These are phyloP conservation scores for Montipora efflorescens DNA, from an alignment of 64 coral and sea anemone species.

Conservation along the genomic window DNA sequence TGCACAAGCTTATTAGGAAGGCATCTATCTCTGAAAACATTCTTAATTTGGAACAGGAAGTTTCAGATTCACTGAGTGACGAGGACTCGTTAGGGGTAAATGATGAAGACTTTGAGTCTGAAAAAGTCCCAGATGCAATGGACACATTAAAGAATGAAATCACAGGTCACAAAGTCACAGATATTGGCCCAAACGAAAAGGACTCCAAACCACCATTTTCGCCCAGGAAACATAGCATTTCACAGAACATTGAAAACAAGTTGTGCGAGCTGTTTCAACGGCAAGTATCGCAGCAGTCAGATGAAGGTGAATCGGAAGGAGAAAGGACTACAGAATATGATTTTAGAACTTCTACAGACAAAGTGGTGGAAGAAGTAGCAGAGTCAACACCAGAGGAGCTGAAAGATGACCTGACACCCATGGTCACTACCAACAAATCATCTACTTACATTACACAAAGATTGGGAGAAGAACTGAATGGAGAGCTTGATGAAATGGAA, in stretches of 20 bases:
- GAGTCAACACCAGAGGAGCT: not conserved
- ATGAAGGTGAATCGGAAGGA: slow-evolving; percentile 19
- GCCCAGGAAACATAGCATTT: slow-evolving; percentile 62
- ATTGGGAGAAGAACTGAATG: not conserved
- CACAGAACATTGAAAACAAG: slow-evolving; percentile 81
- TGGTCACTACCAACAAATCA: not conserved
- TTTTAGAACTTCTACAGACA: not conserved
- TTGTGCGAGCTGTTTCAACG: slow-evolving; percentile 69
- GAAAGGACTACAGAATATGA: slow-evolving; percentile 7
- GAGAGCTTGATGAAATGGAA: not conserved
- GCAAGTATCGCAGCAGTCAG: slow-evolving; percentile 28
- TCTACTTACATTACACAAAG: not conserved
- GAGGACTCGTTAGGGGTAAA: slow-evolving; percentile 11
- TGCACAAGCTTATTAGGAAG: slow-evolving; percentile 74
- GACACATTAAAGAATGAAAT: slow-evolving; percentile 7
- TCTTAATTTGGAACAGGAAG: slow-evolving; percentile 29
- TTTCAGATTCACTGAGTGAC: slow-evolving; percentile 19
- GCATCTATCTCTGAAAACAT: slow-evolving; percentile 57
- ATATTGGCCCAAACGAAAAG: not conserved
- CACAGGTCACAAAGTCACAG: not conserved
- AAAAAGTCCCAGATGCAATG: slow-evolving; percentile 23
- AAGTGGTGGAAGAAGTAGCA: not conserved
- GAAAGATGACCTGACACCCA: not conserved
- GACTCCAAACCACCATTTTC: not conserved
- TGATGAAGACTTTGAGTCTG: not conserved